Evolutionary conservation across 2,888 invertebrate genomes (phyloP), one percentile per base, ranked within the genome.

Genomic region (Anthophora plumipes): DNA sequence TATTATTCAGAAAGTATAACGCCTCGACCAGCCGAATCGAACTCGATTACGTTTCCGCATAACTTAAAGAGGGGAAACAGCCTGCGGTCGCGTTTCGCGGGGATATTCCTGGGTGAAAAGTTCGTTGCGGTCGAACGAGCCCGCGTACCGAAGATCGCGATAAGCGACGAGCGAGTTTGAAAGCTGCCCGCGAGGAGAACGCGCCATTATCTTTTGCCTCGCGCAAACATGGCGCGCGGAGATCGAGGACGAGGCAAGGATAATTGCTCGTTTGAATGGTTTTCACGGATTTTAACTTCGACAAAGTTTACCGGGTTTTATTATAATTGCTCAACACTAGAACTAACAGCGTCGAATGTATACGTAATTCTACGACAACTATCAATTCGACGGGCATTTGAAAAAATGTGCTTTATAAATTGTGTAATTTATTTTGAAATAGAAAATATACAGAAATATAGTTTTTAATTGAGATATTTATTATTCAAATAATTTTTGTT

Each of bases 1-100:
- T 82, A 85, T 85, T 76, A 76, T 84, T 82, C 85, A 48, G 64
- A 90, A 91, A 90, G 89, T 91, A 89, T 87, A 89, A 86, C 89
- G 87, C 85, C 77, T 82, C 85, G 86, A 75, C 81, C 83, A 54
- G 48, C 64, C 83, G 83, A 84, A 85, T 89, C 86, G 84, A 88
- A 88, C 85, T 88, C 83, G 83, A 85, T 83, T 83, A 86, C 84
- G 87, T 74, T 82, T 81, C 82, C 80, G 87, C 83, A 84, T 82
- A 88, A 89, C 82, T 89, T 81, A 70, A 54, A 78, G 31, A 31
- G 81, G 79, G 46, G 69, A 71, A 52, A 48, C 9, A 50, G 76
- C 63, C 54, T n/a, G 54, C 55, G 50, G 20, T 43, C 57, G n/a
- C n/a, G 60, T 43, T 50, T 31, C n/a, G 14, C 50, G 48, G 17